Evolutionary conservation across 2,797 vertebrate species (phyloP).

Genomic region (Pteropus rufus): DNA sequence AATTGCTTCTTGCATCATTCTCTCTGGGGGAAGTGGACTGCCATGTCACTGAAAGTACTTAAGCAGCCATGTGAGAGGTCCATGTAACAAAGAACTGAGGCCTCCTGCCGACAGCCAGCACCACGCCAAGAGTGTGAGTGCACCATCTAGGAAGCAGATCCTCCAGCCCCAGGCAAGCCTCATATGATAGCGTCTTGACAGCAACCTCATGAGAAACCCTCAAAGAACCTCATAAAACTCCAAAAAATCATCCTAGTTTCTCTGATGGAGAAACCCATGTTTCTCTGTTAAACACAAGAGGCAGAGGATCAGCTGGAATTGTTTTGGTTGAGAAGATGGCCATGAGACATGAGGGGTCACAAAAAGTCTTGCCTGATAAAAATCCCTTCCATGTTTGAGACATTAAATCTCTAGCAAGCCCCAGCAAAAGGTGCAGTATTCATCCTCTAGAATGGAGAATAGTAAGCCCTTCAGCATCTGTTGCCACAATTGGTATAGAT

Average conservation of each 20-base stretch:
- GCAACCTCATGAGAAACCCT: neutral
- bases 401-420: neutral
- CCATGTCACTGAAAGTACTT: neutral
- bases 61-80: neutral
- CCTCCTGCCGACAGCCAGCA: neutral
- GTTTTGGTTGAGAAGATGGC: neutral
- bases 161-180: neutral
- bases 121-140: neutral
- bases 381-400: neutral
- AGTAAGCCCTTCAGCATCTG: neutral
- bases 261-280: neutral
- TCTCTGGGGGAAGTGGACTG: neutral
- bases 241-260: neutral
- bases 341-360: neutral
- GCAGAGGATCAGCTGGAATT: neutral
- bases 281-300: neutral
- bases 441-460: neutral
- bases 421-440: neutral
- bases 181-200: neutral
- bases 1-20: neutral
- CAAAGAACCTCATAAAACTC: neutral
- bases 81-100: neutral
- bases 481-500: neutral
- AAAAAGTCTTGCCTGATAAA: neutral
- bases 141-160: neutral